These are phyloP conservation scores for Dynastes maya DNA, from an alignment of 2,888 invertebrate species.

Conservation along the genomic window DNA sequence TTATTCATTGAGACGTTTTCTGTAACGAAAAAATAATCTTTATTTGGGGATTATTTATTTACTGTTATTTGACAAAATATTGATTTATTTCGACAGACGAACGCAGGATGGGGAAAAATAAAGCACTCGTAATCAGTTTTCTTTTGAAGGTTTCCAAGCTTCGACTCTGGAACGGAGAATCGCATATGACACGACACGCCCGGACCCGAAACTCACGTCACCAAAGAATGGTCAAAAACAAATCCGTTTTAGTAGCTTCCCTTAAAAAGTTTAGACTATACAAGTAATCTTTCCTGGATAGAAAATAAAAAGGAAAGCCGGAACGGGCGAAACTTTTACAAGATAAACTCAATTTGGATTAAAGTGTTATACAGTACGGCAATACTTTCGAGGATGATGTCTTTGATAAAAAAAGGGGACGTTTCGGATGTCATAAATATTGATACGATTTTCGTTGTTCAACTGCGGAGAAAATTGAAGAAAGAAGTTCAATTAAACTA, in stretches of 20 bases:
- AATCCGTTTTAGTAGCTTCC: constrained; percentile 65
- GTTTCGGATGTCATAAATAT: constrained; percentile 43
- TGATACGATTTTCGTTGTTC: constrained; percentile 45
- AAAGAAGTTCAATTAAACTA: constrained; percentile 41
- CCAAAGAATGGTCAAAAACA: constrained; percentile 65
- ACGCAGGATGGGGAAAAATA: not conserved
- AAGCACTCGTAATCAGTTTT: constrained; percentile 38
- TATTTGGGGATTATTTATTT: not conserved
- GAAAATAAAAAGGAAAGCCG: constrained; percentile 62
- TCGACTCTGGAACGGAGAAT: constrained; percentile 29
- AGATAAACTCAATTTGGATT: constrained; percentile 67
- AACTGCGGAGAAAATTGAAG: constrained; percentile 45
- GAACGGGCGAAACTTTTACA: constrained; percentile 61
- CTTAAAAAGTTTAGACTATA: constrained; percentile 63
- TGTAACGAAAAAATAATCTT: too few species aligned
- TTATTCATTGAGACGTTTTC: too few species aligned
- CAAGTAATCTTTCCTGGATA: constrained; percentile 59
- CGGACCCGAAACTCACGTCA: constrained; percentile 55
- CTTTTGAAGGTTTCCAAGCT: constrained; percentile 35
- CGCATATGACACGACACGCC: constrained; percentile 36
- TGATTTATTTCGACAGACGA: constrained; percentile 23
- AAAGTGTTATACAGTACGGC: constrained; percentile 62
- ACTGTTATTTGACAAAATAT: constrained; percentile 9
- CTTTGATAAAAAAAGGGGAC: constrained; percentile 43
- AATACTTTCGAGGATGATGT: constrained; percentile 43